Conservation (phyloP, 2,888 invertebrate species). For the Latrodectus hesperus region DNA sequence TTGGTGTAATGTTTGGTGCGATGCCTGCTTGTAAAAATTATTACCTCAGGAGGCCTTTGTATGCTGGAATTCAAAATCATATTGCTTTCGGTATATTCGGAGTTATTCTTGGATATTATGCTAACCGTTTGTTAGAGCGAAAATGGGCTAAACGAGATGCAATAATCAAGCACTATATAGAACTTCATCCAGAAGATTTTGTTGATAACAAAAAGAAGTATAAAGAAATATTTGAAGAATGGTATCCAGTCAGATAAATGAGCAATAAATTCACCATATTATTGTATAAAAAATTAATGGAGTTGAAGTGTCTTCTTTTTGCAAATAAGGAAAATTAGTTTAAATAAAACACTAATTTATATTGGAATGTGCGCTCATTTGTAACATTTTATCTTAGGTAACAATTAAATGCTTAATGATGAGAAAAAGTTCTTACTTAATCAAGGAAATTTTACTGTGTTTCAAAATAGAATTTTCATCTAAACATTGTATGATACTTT, state of each 20-base stretch:
- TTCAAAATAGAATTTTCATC: too few species aligned
- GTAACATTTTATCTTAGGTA: too few species aligned
- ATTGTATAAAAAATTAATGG: too few species aligned
- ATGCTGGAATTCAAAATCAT: slow-evolving; percentile 78
- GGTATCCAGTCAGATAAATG: slow-evolving; percentile 47
- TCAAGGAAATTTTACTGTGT: too few species aligned
- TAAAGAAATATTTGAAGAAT: slow-evolving; percentile 62
- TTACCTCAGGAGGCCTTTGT: neutral
- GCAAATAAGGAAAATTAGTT: too few species aligned
- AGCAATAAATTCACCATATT: neutral
- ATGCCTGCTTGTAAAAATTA: slow-evolving; percentile 10
- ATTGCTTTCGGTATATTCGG: slow-evolving; percentile 74
- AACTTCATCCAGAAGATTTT: slow-evolving; percentile 86
- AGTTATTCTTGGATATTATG: slow-evolving; percentile 74
- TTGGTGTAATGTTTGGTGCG: neutral
- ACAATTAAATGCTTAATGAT: too few species aligned
- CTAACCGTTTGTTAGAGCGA: slow-evolving; percentile 78
- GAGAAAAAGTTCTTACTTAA: too few species aligned
- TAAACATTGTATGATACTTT: too few species aligned
- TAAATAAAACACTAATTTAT: too few species aligned
- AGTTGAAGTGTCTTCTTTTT: too few species aligned
- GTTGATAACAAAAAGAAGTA: slow-evolving; percentile 25
- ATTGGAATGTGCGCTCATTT: too few species aligned
- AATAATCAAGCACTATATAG: slow-evolving; percentile 82
- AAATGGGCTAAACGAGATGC: slow-evolving; percentile 84